phyloP scores from a whole-genome alignment of 1,140 invertebrate species.

The Delia radicum region DNA sequence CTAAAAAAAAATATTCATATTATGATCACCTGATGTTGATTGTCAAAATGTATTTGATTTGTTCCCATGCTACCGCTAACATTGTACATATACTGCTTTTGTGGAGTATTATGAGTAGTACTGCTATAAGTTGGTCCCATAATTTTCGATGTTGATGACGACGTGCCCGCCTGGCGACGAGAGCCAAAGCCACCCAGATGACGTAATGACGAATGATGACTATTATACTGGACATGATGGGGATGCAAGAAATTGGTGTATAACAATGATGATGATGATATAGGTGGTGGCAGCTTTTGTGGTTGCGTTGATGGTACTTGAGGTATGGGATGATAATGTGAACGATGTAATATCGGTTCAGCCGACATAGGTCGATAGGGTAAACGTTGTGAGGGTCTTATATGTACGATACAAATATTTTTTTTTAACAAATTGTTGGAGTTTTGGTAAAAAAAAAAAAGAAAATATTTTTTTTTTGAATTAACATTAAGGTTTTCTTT shows the following conservation, averaged over 20 bases:
- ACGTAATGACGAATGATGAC: conserved; percentile 50
- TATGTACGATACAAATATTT: too few species aligned
- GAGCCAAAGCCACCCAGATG: conserved; percentile 37
- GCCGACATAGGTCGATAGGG: conserved; percentile 54
- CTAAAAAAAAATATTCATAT: not conserved
- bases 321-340: conserved; percentile 28
- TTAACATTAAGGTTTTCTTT: too few species aligned
- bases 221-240: conserved; percentile 34
- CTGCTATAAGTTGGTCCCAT: conserved; percentile 19
- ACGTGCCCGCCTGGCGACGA: not conserved
- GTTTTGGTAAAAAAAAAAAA: not conserved
- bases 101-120: conserved; percentile 13
- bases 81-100: conserved; percentile 35
- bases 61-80: conserved; percentile 38
- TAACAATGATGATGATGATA: not conserved
- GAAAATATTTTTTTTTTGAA: not conserved
- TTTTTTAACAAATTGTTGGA: not conserved
- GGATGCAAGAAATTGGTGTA: not conserved
- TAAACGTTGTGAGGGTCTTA: conserved; percentile 49
- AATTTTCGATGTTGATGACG: conserved; percentile 16
- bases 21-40: conserved; percentile 50
- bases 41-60: conserved; percentile 33
- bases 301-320: conserved; percentile 16
- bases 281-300: not conserved
- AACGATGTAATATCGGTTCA: conserved; percentile 53